A percentile compares a stretch with the other conserved stretches of the same genome.
Evolutionary conservation across 30 jellyfish, hydroid and myxozoan species (phyloP).

Genomic region (Turritopsis dohrnii): DNA sequence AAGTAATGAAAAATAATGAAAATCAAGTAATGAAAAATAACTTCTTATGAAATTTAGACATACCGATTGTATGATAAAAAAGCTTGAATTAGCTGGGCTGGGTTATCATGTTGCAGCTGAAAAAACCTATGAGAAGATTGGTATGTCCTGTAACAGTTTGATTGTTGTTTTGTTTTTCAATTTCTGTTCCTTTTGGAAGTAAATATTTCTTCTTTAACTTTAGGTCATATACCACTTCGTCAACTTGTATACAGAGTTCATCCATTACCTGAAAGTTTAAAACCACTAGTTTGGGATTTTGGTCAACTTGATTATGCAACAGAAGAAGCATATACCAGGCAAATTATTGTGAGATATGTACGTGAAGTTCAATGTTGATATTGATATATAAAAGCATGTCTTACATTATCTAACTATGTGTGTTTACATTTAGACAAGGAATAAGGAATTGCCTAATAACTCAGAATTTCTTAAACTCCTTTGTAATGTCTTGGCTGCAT

Average conservation of each 20-base stretch:
- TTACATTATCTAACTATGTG: neutral
- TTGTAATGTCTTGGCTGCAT: slow-evolving; percentile 32
- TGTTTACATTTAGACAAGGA: slow-evolving; percentile 28
- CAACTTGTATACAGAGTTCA: slow-evolving; percentile 71
- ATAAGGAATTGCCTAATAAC: slow-evolving; percentile 31
- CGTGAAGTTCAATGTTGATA: neutral
- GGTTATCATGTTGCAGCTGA: slow-evolving; percentile 55
- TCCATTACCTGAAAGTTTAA: slow-evolving; percentile 54
- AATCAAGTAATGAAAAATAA: neutral
- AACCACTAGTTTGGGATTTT: slow-evolving; percentile 74
- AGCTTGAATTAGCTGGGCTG: slow-evolving; percentile 51
- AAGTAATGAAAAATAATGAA: neutral
- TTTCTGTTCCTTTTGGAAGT: neutral
- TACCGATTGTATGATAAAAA: slow-evolving; percentile 48
- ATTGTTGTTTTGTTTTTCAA: neutral
- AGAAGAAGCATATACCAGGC: slow-evolving; percentile 45
- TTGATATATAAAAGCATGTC: neutral
- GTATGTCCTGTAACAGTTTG: slow-evolving; percentile 3
- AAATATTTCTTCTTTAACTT: neutral
- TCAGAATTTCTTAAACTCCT: slow-evolving; percentile 30
- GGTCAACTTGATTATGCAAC: slow-evolving; percentile 51
- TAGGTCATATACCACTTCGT: slow-evolving; percentile 59
- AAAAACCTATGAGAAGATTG: slow-evolving; percentile 47
- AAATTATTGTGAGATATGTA: slow-evolving; percentile 49
- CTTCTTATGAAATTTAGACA: slow-evolving; percentile 33